Conservation (phyloP, 2,888 invertebrate genomes). For the Scelioninae gen. 1 region DNA sequence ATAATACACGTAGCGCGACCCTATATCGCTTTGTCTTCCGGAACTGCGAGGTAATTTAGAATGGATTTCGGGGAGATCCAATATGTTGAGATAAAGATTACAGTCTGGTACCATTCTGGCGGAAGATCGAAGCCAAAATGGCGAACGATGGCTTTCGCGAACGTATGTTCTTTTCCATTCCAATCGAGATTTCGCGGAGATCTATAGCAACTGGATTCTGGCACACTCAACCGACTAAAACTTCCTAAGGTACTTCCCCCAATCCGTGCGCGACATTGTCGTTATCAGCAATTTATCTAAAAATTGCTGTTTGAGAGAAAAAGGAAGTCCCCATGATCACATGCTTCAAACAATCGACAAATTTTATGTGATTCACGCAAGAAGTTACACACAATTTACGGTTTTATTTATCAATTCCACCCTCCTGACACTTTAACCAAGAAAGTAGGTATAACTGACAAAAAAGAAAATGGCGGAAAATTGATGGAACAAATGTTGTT, state of each 20-base stretch:
- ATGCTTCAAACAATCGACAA: slow-evolving; percentile 40
- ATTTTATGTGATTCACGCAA: slow-evolving; percentile 25
- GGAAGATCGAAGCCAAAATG: slow-evolving; percentile 66
- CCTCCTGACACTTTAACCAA: too few relatives aligned
- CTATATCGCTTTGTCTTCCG: slow-evolving; percentile 60
- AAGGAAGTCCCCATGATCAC: slow-evolving; percentile 18
- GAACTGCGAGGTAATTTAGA: slow-evolving; percentile 64
- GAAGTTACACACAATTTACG: not conserved
- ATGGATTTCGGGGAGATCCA: slow-evolving; percentile 62
- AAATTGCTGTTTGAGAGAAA: slow-evolving; percentile 40
- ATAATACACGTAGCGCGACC: slow-evolving; percentile 22
- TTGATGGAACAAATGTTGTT: too few relatives aligned
- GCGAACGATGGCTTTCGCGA: slow-evolving; percentile 65
- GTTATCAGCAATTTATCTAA: slow-evolving; percentile 63
- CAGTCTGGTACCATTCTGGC: slow-evolving; percentile 53
- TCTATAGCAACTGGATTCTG: slow-evolving; percentile 52
- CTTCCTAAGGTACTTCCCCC: slow-evolving; percentile 30
- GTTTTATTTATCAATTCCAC: not conserved
- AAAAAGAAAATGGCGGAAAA: too few relatives aligned
- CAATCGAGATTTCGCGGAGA: slow-evolving; percentile 66
- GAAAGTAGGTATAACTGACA: too few relatives aligned
- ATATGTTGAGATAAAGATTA: slow-evolving; percentile 69
- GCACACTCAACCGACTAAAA: slow-evolving; percentile 53
- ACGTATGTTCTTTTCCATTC: slow-evolving; percentile 68
- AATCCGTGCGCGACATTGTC: slow-evolving; percentile 50